phyloP scores from a whole-genome alignment of 30 jellyfish, hydroid and myxozoan species.

The Pelagia noctiluca region DNA sequence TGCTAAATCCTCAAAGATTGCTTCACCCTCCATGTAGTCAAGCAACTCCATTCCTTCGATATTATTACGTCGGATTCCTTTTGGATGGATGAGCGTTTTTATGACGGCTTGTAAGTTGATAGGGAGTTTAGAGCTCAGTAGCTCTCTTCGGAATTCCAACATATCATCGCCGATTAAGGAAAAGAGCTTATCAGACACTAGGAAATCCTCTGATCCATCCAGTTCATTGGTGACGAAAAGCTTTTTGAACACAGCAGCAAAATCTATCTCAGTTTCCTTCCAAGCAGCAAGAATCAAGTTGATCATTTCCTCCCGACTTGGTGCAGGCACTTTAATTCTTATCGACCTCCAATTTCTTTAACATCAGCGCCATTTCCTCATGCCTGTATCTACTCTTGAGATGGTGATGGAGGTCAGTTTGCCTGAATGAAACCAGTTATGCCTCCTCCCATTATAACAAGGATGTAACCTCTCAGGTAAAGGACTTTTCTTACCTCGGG shows the following conservation, averaged over 20 bases:
- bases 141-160: slow-evolving; percentile 44
- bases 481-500: slow-evolving; percentile 73
- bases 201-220: slow-evolving; percentile 37
- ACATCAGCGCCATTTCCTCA: slow-evolving; percentile 67
- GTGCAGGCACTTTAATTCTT: slow-evolving; percentile 62
- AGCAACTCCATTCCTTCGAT: slow-evolving; percentile 41
- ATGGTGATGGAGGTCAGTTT: slow-evolving; percentile 49
- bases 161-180: slow-evolving; percentile 43
- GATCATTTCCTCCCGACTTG: slow-evolving; percentile 70
- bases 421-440: slow-evolving; percentile 66
- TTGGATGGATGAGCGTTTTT: slow-evolving; percentile 27
- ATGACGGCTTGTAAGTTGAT: slow-evolving; percentile 28
- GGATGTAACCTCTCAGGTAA: slow-evolving; percentile 63
- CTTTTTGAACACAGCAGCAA: slow-evolving; percentile 27
- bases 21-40: slow-evolving; percentile 47
- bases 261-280: slow-evolving; percentile 22
- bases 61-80: slow-evolving; percentile 45
- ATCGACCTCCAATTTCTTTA: slow-evolving; percentile 11
- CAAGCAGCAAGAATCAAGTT: slow-evolving; percentile 20
- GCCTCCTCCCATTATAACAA: slow-evolving; percentile 83
- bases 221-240: slow-evolving; percentile 35
- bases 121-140: slow-evolving; percentile 5
- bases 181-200: slow-evolving; percentile 53
- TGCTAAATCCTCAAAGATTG: slow-evolving; percentile 18
- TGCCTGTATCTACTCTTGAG: slow-evolving; percentile 50